Evolutionary conservation across 2,797 vertebrate species (phyloP).

Genomic region (Vultur gryphus): DNA sequence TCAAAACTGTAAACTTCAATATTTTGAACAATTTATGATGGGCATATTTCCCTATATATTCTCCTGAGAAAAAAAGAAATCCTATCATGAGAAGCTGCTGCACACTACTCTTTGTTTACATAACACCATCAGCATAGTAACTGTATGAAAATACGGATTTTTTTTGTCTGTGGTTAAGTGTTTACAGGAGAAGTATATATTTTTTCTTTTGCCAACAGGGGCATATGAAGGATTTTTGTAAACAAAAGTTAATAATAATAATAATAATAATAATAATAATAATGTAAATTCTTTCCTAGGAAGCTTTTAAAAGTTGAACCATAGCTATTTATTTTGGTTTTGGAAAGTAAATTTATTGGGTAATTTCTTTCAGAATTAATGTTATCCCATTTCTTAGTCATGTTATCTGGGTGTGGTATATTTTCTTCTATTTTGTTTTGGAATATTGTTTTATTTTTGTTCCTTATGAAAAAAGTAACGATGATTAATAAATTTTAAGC

Average conservation of each 20-base stretch:
- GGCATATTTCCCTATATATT: background rate
- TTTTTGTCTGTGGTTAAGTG: conserved; percentile 52
- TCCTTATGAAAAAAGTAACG: background rate
- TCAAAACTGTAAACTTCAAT: background rate
- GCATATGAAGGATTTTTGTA: conserved; percentile 62
- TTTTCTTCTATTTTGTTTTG: conserved; percentile 34
- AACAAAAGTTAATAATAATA: conserved; percentile 42
- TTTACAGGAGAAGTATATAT: conserved; percentile 66
- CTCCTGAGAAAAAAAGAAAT: background rate
- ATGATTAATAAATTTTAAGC: conserved; percentile 67
- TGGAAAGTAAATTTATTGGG: conserved; percentile 18
- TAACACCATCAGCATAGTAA: conserved; percentile 29
- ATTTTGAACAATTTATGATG: background rate
- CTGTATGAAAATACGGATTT: conserved; percentile 13
- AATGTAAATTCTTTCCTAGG: conserved; percentile 54
- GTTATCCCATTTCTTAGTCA: background rate
- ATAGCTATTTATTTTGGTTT: conserved; percentile 64
- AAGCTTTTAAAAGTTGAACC: conserved; percentile 25
- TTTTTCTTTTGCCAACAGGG: conserved; percentile 42
- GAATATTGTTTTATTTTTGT: conserved; percentile 42
- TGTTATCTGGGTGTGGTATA: conserved; percentile 35
- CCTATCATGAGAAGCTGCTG: conserved; percentile 24
- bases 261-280: conserved; percentile 35
- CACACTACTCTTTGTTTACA: conserved; percentile 62
- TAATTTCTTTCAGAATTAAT: conserved; percentile 36